phyloP scores from a whole-genome alignment of 2,888 invertebrate species.

The Molorchus minor region DNA sequence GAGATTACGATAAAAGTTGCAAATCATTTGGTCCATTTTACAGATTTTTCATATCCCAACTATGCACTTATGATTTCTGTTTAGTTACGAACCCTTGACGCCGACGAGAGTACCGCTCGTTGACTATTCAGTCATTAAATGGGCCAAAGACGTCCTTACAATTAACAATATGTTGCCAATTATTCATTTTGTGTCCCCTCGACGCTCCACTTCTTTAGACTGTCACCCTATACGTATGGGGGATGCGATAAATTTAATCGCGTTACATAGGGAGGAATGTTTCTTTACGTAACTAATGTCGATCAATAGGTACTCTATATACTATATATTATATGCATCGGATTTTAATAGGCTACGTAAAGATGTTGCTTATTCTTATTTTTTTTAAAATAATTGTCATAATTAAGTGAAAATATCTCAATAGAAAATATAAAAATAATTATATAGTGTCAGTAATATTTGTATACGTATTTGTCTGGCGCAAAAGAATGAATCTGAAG shows the following conservation, averaged over 20 bases:
- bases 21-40: too few species aligned
- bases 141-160: constrained; percentile 54
- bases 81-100: constrained; percentile 45
- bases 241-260: constrained; percentile 24
- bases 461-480: too few species aligned
- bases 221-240: constrained; percentile 28
- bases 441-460: too few species aligned
- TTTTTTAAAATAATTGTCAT: too few species aligned
- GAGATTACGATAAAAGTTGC: too few species aligned
- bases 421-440: too few species aligned
- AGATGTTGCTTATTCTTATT: too few species aligned
- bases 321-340: constrained; percentile 13
- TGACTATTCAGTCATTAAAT: constrained; percentile 54
- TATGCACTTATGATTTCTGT: too few species aligned
- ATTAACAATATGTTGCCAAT: constrained; percentile 62
- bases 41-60: too few species aligned
- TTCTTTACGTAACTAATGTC: constrained; percentile 19
- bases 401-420: too few species aligned
- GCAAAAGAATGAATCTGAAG: too few species aligned
- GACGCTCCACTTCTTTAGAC: constrained; percentile 26
- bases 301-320: constrained; percentile 22
- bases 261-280: constrained; percentile 24
- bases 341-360: constrained; percentile 6
- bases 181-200: constrained; percentile 53
- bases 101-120: constrained; percentile 40